phyloP scores from a whole-genome alignment of 2,113 vertebrate genomes.

The Eclectus roratus region DNA sequence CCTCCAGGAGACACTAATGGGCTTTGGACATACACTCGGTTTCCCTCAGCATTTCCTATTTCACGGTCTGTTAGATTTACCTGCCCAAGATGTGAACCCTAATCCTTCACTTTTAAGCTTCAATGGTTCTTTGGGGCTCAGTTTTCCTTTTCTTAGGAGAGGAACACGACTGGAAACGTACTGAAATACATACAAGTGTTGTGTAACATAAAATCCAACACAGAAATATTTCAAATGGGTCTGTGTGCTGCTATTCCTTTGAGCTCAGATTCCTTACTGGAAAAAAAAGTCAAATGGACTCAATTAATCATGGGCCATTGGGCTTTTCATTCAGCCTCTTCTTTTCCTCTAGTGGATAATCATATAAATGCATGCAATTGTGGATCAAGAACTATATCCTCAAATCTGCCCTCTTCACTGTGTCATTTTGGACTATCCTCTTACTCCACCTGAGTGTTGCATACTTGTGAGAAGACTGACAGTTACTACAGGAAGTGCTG shows the following conservation, averaged over 20 bases:
- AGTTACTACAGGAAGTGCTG: not conserved
- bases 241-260: not conserved
- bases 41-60: not conserved
- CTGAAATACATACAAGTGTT: not conserved
- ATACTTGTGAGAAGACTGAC: not conserved
- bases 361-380: fast-evolving
- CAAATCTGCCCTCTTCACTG: not conserved
- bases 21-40: not conserved
- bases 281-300: not conserved
- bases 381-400: not conserved
- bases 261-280: not conserved
- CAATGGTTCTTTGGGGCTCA: not conserved
- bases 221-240: not conserved
- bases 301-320: not conserved
- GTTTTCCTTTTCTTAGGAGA: not conserved
- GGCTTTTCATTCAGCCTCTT: not conserved
- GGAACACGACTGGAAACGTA: not conserved
- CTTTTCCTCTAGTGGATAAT: not conserved
- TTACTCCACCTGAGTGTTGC: not conserved
- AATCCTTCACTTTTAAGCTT: not conserved
- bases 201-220: not conserved
- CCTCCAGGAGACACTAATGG: not conserved
- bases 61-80: not conserved
- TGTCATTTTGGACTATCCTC: not conserved
- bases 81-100: not conserved